Conservation (phyloP, 2,888 invertebrate species). For the Drosophila recens region DNA sequence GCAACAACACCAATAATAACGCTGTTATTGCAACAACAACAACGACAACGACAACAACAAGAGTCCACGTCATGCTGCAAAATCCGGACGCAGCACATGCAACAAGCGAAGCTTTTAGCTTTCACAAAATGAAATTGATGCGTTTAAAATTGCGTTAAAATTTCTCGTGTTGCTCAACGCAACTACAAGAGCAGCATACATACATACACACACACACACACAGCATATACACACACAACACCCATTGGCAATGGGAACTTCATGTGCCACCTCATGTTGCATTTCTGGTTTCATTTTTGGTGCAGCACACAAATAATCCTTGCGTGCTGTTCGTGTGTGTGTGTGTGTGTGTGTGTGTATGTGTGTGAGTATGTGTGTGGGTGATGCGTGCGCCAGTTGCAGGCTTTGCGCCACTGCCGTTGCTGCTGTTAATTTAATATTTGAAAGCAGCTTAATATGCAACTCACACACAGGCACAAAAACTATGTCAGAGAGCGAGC, state of each 20-base stretch:
- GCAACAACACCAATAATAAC: conserved; percentile 23
- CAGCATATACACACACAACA: not conserved
- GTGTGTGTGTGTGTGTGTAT: not conserved
- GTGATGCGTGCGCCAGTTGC: conserved; percentile 45
- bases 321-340: conserved; percentile 30
- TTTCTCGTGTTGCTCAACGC: conserved; percentile 50
- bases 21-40: conserved; percentile 46
- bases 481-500: conserved; percentile 10
- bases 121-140: conserved; percentile 77
- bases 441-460: conserved; percentile 78
- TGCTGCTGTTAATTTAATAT: conserved; percentile 77
- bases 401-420: conserved; percentile 44
- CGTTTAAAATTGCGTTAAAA: conserved; percentile 79
- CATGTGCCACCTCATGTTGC: conserved; percentile 35
- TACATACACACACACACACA: conserved; percentile 7
- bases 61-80: conserved; percentile 56
- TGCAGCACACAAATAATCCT: conserved; percentile 64
- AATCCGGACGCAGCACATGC: conserved; percentile 58
- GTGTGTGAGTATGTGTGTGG: not conserved
- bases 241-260: conserved; percentile 21
- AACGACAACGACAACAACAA: conserved; percentile 49
- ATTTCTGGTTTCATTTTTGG: conserved; percentile 50
- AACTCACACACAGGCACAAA: conserved; percentile 52
- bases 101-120: conserved; percentile 75
- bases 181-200: conserved; percentile 6